Conservation (phyloP, 2,888 invertebrate genomes). For the Lobophora halterata region DNA sequence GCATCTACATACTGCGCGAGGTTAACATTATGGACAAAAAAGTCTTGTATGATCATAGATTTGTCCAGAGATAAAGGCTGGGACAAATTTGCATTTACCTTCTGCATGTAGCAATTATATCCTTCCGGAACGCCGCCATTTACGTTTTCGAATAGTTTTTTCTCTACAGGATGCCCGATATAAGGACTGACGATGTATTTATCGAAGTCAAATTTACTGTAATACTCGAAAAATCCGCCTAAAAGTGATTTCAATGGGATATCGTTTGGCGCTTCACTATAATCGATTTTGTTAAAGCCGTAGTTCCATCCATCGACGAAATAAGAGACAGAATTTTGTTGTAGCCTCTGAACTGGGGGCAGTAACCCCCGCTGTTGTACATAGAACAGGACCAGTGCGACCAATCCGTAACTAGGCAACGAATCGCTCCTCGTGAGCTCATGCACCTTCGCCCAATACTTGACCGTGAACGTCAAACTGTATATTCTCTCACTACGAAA, state of each 20-base stretch:
- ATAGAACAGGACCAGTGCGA: slow-evolving; percentile 3
- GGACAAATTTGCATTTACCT: background rate
- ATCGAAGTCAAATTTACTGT: slow-evolving; percentile 6
- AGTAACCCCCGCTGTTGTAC: slow-evolving; percentile 3
- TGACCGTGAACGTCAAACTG: background rate
- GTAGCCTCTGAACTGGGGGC: slow-evolving; percentile 2
- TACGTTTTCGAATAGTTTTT: background rate
- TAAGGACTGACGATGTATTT: slow-evolving; percentile 9
- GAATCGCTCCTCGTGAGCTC: background rate
- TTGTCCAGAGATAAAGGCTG: slow-evolving; percentile 1
- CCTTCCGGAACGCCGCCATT: slow-evolving; percentile 5
- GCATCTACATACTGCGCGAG: background rate
- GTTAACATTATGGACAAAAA: slow-evolving; percentile 10
- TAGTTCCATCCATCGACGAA: slow-evolving; percentile 1
- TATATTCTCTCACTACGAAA: background rate
- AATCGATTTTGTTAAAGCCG: background rate
- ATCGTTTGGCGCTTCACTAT: background rate
- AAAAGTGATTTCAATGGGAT: background rate
- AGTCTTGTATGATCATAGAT: slow-evolving; percentile 6
- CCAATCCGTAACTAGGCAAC: slow-evolving; percentile 4
- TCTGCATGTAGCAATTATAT: background rate
- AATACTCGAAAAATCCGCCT: too few relatives aligned
- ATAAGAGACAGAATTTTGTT: background rate
- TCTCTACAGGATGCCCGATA: slow-evolving; percentile 6
- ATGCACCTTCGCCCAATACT: background rate